Conservation (phyloP, 2,888 invertebrate genomes). For the Neoaliturus tenellus region DNA sequence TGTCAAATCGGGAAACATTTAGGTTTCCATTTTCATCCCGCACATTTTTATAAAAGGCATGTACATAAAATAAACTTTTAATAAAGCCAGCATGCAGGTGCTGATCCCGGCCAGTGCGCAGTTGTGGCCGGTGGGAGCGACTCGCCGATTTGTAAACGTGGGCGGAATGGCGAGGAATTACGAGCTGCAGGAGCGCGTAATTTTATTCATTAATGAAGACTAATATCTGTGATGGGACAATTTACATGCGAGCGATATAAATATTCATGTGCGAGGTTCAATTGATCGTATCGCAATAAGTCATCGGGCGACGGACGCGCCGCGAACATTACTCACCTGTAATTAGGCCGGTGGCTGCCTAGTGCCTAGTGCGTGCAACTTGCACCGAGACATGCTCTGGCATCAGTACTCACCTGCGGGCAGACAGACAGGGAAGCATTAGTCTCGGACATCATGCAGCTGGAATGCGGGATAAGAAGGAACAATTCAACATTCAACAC, state of each 20-base stretch:
- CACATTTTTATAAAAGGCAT: too few relatives aligned
- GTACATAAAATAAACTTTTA: too few relatives aligned
- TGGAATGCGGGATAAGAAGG: too few relatives aligned
- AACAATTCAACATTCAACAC: too few relatives aligned
- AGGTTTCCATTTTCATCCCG: too few relatives aligned
- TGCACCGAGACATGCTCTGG: not conserved
- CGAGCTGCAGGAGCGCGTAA: conserved; percentile 29
- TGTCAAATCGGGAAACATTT: too few relatives aligned
- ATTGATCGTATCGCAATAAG: conserved; percentile 37
- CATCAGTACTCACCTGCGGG: not conserved
- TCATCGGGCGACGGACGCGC: conserved; percentile 15
- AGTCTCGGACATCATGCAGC: too few relatives aligned
- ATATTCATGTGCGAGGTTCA: conserved; percentile 23
- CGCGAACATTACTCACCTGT: conserved; percentile 23
- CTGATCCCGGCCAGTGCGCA: too few relatives aligned
- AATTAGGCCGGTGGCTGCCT: conserved; percentile 1
- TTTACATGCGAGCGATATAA: conserved; percentile 16
- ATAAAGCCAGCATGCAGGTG: too few relatives aligned
- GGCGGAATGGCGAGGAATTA: conserved; percentile 27
- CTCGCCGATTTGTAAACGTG: conserved; percentile 2
- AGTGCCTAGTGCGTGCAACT: not conserved
- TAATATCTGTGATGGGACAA: conserved; percentile 34
- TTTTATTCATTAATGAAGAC: conserved; percentile 43
- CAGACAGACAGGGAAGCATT: not conserved
- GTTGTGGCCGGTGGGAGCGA: not conserved